Percentiles rank a stretch among this genome's conserved stretches.
Conservation (phyloP, 2,113 vertebrate genomes). For the Leucopternis melanops region DNA sequence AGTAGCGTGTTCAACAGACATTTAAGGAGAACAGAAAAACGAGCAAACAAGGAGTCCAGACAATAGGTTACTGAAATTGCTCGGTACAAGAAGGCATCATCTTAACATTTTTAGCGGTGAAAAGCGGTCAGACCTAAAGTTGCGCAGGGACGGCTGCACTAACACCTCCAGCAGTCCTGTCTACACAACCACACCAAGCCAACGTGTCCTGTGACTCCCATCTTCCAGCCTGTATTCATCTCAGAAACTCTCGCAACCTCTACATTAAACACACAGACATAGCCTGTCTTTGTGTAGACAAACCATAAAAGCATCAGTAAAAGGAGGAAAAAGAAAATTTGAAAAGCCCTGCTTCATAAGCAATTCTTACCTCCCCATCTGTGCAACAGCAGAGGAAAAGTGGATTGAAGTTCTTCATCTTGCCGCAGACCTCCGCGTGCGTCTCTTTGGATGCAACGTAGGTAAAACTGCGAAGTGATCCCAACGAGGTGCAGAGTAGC, state of each 20-base stretch:
- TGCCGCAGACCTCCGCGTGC: rapidly evolving
- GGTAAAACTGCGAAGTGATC: rapidly evolving
- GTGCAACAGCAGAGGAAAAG: neutral
- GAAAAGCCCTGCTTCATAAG: neutral
- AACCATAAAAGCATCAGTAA: neutral
- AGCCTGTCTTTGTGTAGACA: neutral
- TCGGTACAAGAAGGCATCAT: neutral
- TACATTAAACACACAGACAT: rapidly evolving
- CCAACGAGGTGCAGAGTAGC: neutral
- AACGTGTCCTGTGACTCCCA: rapidly evolving
- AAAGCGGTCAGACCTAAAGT: rapidly evolving
- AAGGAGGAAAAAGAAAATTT: neutral
- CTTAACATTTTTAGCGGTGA: rapidly evolving
- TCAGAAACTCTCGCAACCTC: neutral
- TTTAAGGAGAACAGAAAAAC: neutral
- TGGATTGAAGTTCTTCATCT: neutral
- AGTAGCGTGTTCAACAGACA: neutral
- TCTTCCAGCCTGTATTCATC: rapidly evolving
- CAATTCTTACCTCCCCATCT: neutral
- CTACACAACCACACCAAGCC: neutral
- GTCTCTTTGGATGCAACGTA: neutral
- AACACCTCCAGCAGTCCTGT: neutral
- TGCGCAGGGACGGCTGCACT: rapidly evolving
- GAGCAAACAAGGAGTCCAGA: neutral
- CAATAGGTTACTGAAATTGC: neutral